phyloP scores from a whole-genome alignment of 2,113 vertebrate genomes.

The Lasiurus borealis region DNA sequence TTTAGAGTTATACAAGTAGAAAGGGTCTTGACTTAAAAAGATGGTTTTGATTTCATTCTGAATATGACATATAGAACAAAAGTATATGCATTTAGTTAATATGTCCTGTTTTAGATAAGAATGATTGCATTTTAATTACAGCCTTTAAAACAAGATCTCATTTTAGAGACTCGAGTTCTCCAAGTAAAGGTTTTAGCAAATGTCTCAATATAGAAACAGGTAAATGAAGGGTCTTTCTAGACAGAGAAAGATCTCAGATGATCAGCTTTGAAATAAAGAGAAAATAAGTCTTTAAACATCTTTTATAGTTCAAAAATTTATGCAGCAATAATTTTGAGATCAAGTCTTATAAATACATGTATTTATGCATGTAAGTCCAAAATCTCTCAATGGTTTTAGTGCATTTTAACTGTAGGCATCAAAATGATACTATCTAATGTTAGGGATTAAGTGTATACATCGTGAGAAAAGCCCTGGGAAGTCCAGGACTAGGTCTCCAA shows the following conservation, averaged over 20 bases:
- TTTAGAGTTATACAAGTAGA: constrained; percentile 54
- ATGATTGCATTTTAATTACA: constrained; percentile 68
- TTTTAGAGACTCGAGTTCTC: constrained; percentile 10
- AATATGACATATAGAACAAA: constrained; percentile 49
- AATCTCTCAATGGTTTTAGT: neutral
- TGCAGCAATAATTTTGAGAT: constrained; percentile 35
- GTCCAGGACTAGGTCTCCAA: neutral
- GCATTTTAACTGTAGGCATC: neutral
- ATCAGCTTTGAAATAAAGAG: constrained; percentile 37
- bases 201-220: constrained; percentile 29
- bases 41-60: constrained; percentile 27
- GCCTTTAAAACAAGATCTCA: constrained; percentile 58
- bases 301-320: constrained; percentile 51
- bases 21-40: constrained; percentile 26
- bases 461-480: neutral
- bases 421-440: neutral
- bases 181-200: constrained; percentile 53
- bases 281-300: constrained; percentile 15
- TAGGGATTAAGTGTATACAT: neutral
- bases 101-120: constrained; percentile 56
- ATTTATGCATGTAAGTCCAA: neutral
- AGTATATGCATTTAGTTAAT: constrained; percentile 41
- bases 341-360: constrained; percentile 12
- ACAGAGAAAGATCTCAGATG: constrained; percentile 15
- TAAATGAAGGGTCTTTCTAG: constrained; percentile 56